These are phyloP conservation scores for Pteronotus mesoamericanus DNA, from an alignment of 2,797 vertebrate genomes.

Conservation along the genomic window DNA sequence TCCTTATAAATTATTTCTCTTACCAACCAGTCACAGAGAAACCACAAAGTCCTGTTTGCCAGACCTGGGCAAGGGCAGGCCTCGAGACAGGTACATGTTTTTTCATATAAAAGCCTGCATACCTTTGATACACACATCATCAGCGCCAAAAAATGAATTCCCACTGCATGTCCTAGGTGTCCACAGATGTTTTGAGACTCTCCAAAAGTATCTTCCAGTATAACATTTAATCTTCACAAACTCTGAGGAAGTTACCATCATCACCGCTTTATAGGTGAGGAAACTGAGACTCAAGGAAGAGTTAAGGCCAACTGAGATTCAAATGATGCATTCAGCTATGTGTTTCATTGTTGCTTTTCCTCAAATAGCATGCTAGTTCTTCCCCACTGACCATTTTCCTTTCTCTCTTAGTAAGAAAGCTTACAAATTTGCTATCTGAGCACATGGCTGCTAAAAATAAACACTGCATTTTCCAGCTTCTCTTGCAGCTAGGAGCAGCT, in stretches of 20 bases:
- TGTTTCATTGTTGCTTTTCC: neutral
- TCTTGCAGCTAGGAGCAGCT: neutral
- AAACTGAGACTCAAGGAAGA: neutral
- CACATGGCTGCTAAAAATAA: neutral
- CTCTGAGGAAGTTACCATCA: neutral
- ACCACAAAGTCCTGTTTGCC: neutral
- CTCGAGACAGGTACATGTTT: fast-evolving
- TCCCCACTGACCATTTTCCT: neutral
- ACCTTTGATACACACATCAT: neutral
- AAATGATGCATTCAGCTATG: fast-evolving
- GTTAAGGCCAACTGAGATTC: fast-evolving
- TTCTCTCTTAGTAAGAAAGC: neutral
- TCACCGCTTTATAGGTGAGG: neutral
- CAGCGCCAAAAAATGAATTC: neutral
- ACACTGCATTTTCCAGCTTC: neutral
- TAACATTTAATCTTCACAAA: neutral
- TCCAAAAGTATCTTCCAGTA: neutral
- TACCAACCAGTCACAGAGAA: neutral
- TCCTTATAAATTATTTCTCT: neutral
- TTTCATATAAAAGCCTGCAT: neutral
- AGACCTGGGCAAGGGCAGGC: neutral
- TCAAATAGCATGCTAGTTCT: neutral
- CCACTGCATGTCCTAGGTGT: neutral
- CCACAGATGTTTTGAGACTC: neutral
- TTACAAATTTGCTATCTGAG: neutral